Percentiles rank a stretch among this genome's conserved stretches.
phyloP scores from a whole-genome alignment of 2,797 vertebrate genomes.

The Cheirogaleus major region DNA sequence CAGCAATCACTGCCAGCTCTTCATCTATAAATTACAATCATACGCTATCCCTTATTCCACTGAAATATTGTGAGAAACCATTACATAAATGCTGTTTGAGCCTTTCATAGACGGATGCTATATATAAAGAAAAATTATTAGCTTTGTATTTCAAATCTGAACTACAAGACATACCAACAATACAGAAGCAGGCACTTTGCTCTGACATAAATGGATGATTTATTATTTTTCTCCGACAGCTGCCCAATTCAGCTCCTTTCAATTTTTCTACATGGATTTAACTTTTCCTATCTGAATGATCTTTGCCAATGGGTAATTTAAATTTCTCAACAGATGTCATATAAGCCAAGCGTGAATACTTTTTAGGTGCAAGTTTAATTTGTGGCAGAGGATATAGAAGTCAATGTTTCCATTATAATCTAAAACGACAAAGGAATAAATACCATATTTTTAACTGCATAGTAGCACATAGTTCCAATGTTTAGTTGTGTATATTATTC shows the following conservation, averaged over 20 bases:
- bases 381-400: conserved; percentile 74
- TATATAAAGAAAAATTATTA: conserved; percentile 68
- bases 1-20: background rate
- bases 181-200: conserved; percentile 45
- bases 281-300: conserved; percentile 57
- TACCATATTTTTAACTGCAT: conserved; percentile 63
- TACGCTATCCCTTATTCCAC: background rate
- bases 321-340: conserved; percentile 75
- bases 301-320: conserved; percentile 69
- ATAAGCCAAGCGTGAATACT: conserved; percentile 60
- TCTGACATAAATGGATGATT: conserved; percentile 62
- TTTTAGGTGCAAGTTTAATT: conserved; percentile 81
- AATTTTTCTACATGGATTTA: conserved; percentile 50
- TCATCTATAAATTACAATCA: conserved; percentile 12
- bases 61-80: conserved; percentile 51
- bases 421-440: conserved; percentile 76
- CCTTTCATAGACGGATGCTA: conserved; percentile 33
- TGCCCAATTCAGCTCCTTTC: conserved; percentile 50
- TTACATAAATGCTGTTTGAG: conserved; percentile 27
- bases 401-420: conserved; percentile 72
- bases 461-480: conserved; percentile 15
- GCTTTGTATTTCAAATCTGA: conserved; percentile 70
- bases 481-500: conserved; percentile 59
- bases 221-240: conserved; percentile 50
- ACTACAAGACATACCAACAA: conserved; percentile 33